A percentile compares a stretch with the other conserved stretches of the same genome.
Evolutionary conservation across 2,888 invertebrate species (phyloP).

Genomic region (Ectemnius continuus): DNA sequence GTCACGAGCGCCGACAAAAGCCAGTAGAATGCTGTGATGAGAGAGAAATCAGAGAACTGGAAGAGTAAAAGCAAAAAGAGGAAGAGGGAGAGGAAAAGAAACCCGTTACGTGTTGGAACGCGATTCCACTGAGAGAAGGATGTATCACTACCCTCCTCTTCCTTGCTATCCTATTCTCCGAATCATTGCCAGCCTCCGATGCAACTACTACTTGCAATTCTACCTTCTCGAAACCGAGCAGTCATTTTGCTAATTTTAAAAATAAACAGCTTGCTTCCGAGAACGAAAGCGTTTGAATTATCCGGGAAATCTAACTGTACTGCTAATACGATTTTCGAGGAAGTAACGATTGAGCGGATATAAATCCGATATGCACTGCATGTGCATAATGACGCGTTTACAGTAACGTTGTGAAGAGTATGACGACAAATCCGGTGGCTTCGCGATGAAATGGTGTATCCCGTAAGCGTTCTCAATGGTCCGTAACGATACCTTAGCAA

Average conservation of each 20-base stretch:
- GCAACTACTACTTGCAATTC: conserved; percentile 24
- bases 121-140: conserved; percentile 51
- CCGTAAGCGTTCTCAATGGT: conserved; percentile 34
- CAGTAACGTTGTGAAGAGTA: conserved; percentile 43
- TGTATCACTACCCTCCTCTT: conserved; percentile 34
- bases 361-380: conserved; percentile 2
- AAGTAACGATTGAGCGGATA: not conserved
- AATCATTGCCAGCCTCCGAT: conserved; percentile 12
- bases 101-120: conserved; percentile 57
- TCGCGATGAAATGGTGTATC: conserved; percentile 28
- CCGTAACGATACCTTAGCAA: conserved; percentile 27
- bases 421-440: conserved; percentile 43
- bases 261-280: not conserved
- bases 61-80: conserved; percentile 24
- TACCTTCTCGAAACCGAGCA: not conserved
- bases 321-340: not conserved
- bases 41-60: conserved; percentile 20
- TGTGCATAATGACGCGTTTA: conserved; percentile 51
- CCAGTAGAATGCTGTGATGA: conserved; percentile 63
- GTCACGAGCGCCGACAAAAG: conserved; percentile 58
- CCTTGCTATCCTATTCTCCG: conserved; percentile 32
- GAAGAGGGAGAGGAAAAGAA: conserved; percentile 31
- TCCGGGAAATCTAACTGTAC: not conserved
- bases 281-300: not conserved
- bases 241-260: not conserved